Evolutionary conservation across 2,888 invertebrate species (phyloP).

Genomic region (Heliconius charithonia): DNA sequence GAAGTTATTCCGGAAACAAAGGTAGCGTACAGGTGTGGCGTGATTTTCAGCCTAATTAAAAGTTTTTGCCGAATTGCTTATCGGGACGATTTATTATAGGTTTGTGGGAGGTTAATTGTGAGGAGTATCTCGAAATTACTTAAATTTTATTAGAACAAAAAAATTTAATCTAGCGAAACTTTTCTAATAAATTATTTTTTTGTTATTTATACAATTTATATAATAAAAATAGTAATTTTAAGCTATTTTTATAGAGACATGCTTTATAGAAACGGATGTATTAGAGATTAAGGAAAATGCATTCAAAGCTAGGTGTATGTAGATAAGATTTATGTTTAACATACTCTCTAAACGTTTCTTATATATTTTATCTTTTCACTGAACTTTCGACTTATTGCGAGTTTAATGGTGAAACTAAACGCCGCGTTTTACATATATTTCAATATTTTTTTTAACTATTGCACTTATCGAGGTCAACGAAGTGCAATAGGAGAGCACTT

Average conservation of each 20-base stretch:
- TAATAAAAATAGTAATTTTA: too few species aligned
- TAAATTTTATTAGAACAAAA: background rate
- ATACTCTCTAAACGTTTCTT: too few species aligned
- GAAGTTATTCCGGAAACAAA: slow-evolving; percentile 50
- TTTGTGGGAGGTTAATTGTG: slow-evolving; percentile 32
- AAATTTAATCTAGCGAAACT: background rate
- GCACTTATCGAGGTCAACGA: too few species aligned
- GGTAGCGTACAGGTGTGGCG: slow-evolving; percentile 53
- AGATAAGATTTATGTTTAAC: background rate
- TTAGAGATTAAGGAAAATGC: background rate
- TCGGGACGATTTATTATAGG: slow-evolving; percentile 45
- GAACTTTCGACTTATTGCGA: too few species aligned
- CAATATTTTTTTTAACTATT: too few species aligned
- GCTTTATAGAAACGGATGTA: background rate
- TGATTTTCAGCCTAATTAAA: slow-evolving; percentile 54
- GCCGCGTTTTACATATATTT: too few species aligned
- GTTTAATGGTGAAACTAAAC: too few species aligned
- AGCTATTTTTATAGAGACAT: background rate
- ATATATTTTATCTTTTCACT: too few species aligned
- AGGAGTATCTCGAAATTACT: background rate
- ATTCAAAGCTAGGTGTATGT: background rate
- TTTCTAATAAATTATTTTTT: background rate
- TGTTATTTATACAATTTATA: too few species aligned
- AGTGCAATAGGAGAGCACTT: too few species aligned
- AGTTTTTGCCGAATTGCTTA: slow-evolving; percentile 53